Conservation (phyloP, 92 coral and sea anemone genomes). For the Phymanthus crucifer region DNA sequence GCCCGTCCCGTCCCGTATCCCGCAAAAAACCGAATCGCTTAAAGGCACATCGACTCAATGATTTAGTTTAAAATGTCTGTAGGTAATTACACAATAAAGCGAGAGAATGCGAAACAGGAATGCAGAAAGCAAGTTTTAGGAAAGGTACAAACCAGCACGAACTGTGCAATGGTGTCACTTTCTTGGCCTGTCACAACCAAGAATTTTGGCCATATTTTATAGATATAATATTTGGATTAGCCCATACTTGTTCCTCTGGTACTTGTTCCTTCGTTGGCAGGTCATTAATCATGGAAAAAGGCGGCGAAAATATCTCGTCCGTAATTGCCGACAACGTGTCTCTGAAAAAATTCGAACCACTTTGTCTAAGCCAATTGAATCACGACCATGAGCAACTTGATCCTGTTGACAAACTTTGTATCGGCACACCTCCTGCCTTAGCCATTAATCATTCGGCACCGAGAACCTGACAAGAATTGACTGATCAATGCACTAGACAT, state of each 20-base stretch:
- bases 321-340: conserved; percentile 18
- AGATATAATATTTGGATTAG: background rate
- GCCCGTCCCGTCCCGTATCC: background rate
- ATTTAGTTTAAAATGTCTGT: background rate
- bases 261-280: conserved; percentile 11
- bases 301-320: conserved; percentile 20
- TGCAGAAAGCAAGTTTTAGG: background rate
- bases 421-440: conserved; percentile 16
- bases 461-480: conserved; percentile 20
- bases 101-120: background rate
- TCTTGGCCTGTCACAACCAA: background rate
- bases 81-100: background rate
- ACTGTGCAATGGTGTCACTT: background rate
- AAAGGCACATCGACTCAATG: background rate
- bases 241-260: background rate
- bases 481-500: conserved; percentile 19
- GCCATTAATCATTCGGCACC: conserved; percentile 30
- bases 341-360: conserved; percentile 22
- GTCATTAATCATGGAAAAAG: conserved; percentile 34
- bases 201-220: conserved; percentile 2
- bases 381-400: conserved; percentile 2
- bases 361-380: conserved; percentile 6
- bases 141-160: background rate
- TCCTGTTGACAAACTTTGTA: background rate
- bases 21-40: background rate